Evolutionary conservation across 2,797 vertebrate species (phyloP).

Genomic region (Crax fasciolata): DNA sequence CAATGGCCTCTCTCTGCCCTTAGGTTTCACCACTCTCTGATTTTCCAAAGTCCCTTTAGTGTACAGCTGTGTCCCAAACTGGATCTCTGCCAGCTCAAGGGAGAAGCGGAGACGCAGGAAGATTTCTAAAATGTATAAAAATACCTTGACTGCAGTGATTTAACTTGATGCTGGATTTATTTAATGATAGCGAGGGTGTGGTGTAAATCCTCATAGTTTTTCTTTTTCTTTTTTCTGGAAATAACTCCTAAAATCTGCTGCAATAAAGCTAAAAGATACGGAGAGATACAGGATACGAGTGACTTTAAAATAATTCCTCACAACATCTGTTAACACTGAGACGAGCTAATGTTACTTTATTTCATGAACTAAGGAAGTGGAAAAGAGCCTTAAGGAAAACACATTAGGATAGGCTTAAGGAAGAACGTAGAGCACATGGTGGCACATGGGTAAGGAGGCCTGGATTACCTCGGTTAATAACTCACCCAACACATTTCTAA

Average conservation of each 20-base stretch:
- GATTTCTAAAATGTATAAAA: conserved; percentile 41
- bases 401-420: conserved; percentile 64
- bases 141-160: conserved; percentile 29
- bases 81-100: conserved; percentile 17
- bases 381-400: conserved; percentile 78
- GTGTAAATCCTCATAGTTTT: not conserved
- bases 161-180: conserved; percentile 24
- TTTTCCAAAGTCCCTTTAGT: conserved; percentile 3
- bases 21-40: not conserved
- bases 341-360: conserved; percentile 71
- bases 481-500: conserved; percentile 41
- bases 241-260: conserved; percentile 31
- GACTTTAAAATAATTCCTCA: conserved; percentile 58
- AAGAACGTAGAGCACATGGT: conserved; percentile 34
- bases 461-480: conserved; percentile 34
- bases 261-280: not conserved
- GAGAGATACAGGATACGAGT: conserved; percentile 60
- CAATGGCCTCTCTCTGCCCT: not conserved
- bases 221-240: not conserved
- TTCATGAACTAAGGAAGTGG: conserved; percentile 75
- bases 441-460: conserved; percentile 23
- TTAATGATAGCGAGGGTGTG: conserved; percentile 21
- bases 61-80: conserved; percentile 29
- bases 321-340: conserved; percentile 76
- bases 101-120: conserved; percentile 10